Conservation (phyloP, 2,113 vertebrate genomes). For the Tachycineta bicolor region DNA sequence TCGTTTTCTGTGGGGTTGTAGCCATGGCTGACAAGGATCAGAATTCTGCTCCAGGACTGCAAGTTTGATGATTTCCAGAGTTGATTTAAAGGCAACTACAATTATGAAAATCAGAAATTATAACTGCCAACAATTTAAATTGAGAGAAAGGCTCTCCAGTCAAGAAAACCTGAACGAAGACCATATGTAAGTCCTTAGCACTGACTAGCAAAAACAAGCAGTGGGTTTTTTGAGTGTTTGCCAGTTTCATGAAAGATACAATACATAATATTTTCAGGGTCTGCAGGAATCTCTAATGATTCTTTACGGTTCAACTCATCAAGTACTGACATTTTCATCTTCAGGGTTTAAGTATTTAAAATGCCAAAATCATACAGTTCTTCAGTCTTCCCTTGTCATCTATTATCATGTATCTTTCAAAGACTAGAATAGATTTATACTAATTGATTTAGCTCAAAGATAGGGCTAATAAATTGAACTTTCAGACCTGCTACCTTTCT, state of each 20-base stretch:
- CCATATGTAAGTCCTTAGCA: not conserved
- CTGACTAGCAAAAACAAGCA: not conserved
- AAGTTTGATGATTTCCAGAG: not conserved
- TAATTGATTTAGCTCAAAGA: not conserved
- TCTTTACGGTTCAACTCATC: not conserved
- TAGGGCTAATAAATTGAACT: not conserved
- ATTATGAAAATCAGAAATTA: constrained; percentile 16
- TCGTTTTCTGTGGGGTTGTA: not conserved
- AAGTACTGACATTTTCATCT: not conserved
- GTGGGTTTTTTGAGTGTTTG: not conserved
- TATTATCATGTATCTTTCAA: not conserved
- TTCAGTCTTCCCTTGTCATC: not conserved
- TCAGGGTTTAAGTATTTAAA: not conserved
- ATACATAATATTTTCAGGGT: not conserved
- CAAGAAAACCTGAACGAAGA: not conserved
- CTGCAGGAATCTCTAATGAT: not conserved
- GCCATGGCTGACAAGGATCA: not conserved
- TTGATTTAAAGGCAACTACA: not conserved
- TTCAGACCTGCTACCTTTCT: not conserved
- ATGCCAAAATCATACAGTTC: not conserved
- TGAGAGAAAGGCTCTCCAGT: not conserved
- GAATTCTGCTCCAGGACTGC: not conserved
- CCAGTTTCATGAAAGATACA: not conserved
- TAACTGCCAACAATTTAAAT: not conserved
- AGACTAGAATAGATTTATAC: not conserved